These are phyloP conservation scores for Aethes cnicana DNA, from an alignment of 2,888 invertebrate genomes.

Conservation along the genomic window DNA sequence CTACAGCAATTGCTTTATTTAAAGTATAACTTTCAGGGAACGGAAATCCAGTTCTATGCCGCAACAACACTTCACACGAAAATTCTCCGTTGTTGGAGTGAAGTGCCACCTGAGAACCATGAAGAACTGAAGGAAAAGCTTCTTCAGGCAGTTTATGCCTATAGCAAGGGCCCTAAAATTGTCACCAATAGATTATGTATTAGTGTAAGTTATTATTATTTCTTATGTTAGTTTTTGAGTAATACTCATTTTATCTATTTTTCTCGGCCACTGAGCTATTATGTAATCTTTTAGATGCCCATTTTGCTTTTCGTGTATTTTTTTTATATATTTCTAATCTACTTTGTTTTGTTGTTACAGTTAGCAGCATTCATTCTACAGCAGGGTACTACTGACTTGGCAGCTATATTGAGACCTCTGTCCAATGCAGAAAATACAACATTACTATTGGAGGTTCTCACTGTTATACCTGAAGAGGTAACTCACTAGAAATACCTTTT, in stretches of 20 bases:
- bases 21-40: slow-evolving; percentile 81
- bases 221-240: not conserved
- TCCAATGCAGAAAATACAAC: slow-evolving; percentile 73
- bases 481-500: slow-evolving; percentile 38
- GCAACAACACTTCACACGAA: slow-evolving; percentile 95
- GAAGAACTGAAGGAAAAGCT: slow-evolving; percentile 89
- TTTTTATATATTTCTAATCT: not conserved
- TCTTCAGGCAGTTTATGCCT: slow-evolving; percentile 88
- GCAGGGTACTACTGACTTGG: slow-evolving; percentile 85
- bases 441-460: slow-evolving; percentile 90
- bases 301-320: no score
- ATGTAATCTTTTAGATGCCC: no score
- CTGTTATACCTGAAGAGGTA: slow-evolving; percentile 95
- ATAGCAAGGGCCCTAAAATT: slow-evolving; percentile 91
- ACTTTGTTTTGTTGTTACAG: slow-evolving; percentile 72
- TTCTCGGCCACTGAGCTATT: no score
- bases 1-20: slow-evolving; percentile 21
- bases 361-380: slow-evolving; percentile 92
- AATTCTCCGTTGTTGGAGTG: slow-evolving; percentile 92
- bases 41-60: slow-evolving; percentile 96
- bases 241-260: no score
- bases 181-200: slow-evolving; percentile 93
- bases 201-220: slow-evolving; percentile 85
- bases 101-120: slow-evolving; percentile 91
- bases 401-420: slow-evolving; percentile 87